Conservation (phyloP, 2,797 vertebrate genomes). For the Pseudochirops cupreus region DNA sequence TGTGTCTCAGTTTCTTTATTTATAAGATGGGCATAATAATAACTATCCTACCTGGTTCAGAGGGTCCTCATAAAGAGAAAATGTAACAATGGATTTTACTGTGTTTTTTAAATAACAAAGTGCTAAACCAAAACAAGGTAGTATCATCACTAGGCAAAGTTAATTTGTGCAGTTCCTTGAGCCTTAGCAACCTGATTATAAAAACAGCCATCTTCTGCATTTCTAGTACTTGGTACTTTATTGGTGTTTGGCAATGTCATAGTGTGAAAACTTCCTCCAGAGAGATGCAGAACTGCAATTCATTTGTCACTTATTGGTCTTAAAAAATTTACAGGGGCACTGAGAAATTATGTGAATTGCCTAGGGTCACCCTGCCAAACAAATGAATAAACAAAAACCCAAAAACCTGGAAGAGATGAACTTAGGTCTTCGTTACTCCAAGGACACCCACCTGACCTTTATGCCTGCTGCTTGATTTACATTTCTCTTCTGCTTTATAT, state of each 20-base stretch:
- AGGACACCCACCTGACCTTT: neutral
- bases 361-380: neutral
- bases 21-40: neutral
- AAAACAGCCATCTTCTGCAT: neutral
- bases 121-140: constrained; percentile 4
- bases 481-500: neutral
- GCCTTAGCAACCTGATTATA: constrained; percentile 25
- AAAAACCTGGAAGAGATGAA: neutral
- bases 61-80: neutral
- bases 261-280: neutral
- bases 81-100: neutral
- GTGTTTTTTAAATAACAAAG: neutral
- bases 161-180: neutral
- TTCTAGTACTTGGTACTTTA: neutral
- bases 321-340: neutral
- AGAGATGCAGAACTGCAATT: neutral
- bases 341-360: neutral
- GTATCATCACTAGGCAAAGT: constrained; percentile 12
- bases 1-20: neutral
- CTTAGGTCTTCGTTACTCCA: neutral
- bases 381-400: neutral
- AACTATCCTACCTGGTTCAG: neutral
- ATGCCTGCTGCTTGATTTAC: neutral
- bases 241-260: neutral
- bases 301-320: neutral